Evolutionary conservation across 2,797 vertebrate species (phyloP), one percentile per base, ranked within the genome.

Genomic region (Macrochelys suwanniensis): DNA sequence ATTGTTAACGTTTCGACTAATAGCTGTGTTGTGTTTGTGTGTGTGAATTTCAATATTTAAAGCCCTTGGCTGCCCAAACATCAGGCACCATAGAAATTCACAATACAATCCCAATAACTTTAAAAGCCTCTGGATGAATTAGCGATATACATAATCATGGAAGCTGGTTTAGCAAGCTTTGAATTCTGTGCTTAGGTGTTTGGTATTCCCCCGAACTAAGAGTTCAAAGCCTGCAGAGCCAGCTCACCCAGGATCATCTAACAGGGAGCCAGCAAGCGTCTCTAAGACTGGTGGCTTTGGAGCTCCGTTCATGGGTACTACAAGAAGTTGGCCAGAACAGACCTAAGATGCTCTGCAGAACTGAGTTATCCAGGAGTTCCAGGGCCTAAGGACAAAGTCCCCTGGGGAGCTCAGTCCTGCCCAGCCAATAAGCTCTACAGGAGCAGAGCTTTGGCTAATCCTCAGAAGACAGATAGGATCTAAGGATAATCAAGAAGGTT

Each of bases 401-500:
- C 47, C 10, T 74, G 11, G 21, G 37, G 19, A 37, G 9, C 57
- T 54, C 3, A 68, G 51, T 54, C 37, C 87, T 78, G n/a, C 28
- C 80, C 19, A 12, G 53, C 28, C 19, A 89, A 85, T 0, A 21
- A 1, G 42, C 33, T 54, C 25, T 10, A 4, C 77, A 82, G 65
- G 61, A 85, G 54, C 53, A 74, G 3, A 25, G 49, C 2, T 0
- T 0, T 23, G 19, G 47, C 15, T 4, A 50, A 71, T 71, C 57
- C 0, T 0, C 31, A 50, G 33, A 83, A 50, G 74, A n/a, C 0
- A 0, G 50, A 77, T 57, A 74, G 93, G 65, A 54, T 84, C 37
- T 0, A 19, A 45, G 87, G 91, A 12, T n/a, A 54, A 21, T 74
- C 23, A 45, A 25, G 71, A 74, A 45, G 12, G 42, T 74, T 6